A percentile compares a stretch with the other conserved stretches of the same genome.
These are phyloP conservation scores for Alfaro cultratus DNA, from an alignment of 2,797 vertebrate genomes.

Conservation along the genomic window DNA sequence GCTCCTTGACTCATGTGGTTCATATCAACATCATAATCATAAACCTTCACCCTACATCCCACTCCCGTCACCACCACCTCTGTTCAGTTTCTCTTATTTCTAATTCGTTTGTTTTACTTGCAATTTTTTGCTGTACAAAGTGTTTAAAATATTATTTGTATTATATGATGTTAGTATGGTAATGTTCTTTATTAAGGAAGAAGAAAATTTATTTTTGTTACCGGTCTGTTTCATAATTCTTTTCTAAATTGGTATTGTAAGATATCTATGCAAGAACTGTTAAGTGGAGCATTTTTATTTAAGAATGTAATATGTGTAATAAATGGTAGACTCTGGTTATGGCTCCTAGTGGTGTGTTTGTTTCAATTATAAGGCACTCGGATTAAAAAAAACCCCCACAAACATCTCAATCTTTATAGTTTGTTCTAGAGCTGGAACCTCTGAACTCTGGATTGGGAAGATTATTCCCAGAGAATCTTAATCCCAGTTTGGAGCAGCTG, in stretches of 20 bases:
- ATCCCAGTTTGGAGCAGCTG: neutral
- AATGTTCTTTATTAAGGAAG: slow-evolving; percentile 99
- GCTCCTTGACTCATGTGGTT: slow-evolving; percentile 54
- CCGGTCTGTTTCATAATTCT: slow-evolving; percentile 99
- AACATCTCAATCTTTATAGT: neutral
- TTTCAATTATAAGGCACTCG: neutral
- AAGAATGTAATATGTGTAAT: slow-evolving; percentile 99
- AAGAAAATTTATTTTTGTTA: slow-evolving; percentile 99
- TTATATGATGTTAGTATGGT: slow-evolving; percentile 99
- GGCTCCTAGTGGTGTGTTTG: slow-evolving; percentile 38
- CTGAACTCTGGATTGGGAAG: neutral
- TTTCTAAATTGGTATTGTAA: slow-evolving; percentile 99
- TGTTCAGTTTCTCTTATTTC: slow-evolving; percentile 80
- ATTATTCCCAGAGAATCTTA: neutral
- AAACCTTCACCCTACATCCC: slow-evolving; percentile 64
- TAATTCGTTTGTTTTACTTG: slow-evolving; percentile 79
- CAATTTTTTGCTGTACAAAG: slow-evolving; percentile 97
- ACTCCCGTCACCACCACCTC: slow-evolving; percentile 84
- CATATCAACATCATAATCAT: slow-evolving; percentile 77
- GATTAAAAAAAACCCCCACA: no score
- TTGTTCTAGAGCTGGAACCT: neutral
- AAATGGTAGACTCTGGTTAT: slow-evolving; percentile 95
- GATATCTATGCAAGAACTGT: slow-evolving; percentile 99
- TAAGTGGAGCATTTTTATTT: slow-evolving; percentile 99
- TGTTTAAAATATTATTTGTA: slow-evolving; percentile 86